Conservation (phyloP, 2,888 invertebrate genomes). For the Agrotis clavis region DNA sequence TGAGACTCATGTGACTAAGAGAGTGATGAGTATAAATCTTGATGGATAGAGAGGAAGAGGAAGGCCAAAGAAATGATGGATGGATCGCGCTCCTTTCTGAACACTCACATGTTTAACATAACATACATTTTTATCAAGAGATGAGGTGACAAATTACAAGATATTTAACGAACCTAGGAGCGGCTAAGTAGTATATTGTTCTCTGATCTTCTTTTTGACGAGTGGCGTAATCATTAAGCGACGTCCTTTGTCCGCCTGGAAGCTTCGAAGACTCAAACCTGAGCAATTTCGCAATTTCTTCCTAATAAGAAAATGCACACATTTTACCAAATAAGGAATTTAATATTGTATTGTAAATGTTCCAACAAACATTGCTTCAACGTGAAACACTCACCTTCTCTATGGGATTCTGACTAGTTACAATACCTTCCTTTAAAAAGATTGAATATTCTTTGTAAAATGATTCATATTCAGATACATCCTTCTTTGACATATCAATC, state of each 20-base stretch:
- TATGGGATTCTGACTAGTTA: constrained; percentile 94
- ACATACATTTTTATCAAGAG: neutral
- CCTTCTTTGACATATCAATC: constrained; percentile 96
- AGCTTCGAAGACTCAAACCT: constrained; percentile 97
- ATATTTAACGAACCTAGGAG: constrained; percentile 94
- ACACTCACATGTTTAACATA: no score
- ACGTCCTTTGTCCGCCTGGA: constrained; percentile 93
- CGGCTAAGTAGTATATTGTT: constrained; percentile 97
- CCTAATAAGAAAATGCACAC: constrained; percentile 87
- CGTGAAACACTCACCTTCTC: constrained; percentile 93
- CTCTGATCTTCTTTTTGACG: constrained; percentile 95
- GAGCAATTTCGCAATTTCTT: constrained; percentile 97
- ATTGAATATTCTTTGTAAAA: constrained; percentile 98
- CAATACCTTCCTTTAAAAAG: constrained; percentile 98
- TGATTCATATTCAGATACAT: constrained; percentile 94
- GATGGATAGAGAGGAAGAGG: no score
- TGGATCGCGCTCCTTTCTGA: no score
- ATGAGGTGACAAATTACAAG: neutral
- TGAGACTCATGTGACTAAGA: no score
- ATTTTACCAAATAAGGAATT: neutral
- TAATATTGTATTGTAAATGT: neutral
- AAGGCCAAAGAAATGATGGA: no score
- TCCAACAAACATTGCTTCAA: constrained; percentile 3
- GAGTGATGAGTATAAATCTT: no score
- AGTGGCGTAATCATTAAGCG: constrained; percentile 95